phyloP scores from a whole-genome alignment of 2,113 vertebrate species.

The Mus musculus region GRCm39 chr1:116416001-116416500 shows the following conservation, averaged over 20 bases:
- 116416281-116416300: not conserved
- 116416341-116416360: accelerated
- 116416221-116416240: not conserved
- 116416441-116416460: not conserved
- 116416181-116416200: accelerated
- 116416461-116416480: accelerated
- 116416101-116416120: not conserved
- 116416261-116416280: not conserved
- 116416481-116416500: not conserved
- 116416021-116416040: no score
- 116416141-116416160: not conserved
- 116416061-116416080: not conserved
- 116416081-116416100: not conserved
- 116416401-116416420: not conserved
- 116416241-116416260: not conserved
- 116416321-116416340: not conserved
- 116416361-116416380: no score
- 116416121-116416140: not conserved
- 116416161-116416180: not conserved
- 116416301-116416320: not conserved
- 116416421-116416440: not conserved
- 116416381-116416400: accelerated
- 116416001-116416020: not conserved
- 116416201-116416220: not conserved
- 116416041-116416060: not conserved